Percentiles rank a stretch among this genome's conserved stretches.
Evolutionary conservation across 2,888 invertebrate genomes (phyloP).

Genomic region (Leptopterna dolabrata): DNA sequence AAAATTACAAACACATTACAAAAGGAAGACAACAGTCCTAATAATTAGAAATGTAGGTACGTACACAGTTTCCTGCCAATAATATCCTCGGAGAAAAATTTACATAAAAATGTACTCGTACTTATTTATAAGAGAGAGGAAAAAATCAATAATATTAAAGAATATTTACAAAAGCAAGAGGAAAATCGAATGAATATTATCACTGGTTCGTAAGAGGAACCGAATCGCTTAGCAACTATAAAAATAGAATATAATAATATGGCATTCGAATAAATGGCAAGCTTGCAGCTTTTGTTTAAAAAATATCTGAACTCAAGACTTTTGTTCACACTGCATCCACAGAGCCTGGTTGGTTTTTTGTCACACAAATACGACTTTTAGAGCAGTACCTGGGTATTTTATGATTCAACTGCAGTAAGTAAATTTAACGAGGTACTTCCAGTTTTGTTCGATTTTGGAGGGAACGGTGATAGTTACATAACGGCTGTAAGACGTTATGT

Average conservation of each 20-base stretch:
- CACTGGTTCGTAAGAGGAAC: not conserved
- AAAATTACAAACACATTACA: conserved; percentile 11
- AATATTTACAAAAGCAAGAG: not conserved
- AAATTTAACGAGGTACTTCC: too few species aligned
- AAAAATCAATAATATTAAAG: not conserved
- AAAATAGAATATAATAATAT: conserved; percentile 8
- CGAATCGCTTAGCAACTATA: not conserved
- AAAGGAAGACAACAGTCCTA: not conserved
- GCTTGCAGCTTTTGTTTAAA: not conserved
- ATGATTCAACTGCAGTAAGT: too few species aligned
- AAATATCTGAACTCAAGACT: too few species aligned
- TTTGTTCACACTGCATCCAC: too few species aligned
- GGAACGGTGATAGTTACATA: too few species aligned
- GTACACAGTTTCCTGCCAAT: conserved; percentile 21
- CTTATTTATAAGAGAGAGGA: not conserved
- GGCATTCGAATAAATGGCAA: conserved; percentile 36
- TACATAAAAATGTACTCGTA: not conserved
- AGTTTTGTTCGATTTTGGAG: too few species aligned
- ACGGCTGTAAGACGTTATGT: too few species aligned
- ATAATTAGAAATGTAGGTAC: conserved; percentile 26
- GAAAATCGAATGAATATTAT: not conserved
- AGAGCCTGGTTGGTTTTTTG: too few species aligned
- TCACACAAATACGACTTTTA: too few species aligned
- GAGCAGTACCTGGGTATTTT: too few species aligned
- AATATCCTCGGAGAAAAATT: not conserved